These are phyloP conservation scores for Hypomecis punctinalis DNA, from an alignment of 2,888 invertebrate genomes.

Conservation along the genomic window DNA sequence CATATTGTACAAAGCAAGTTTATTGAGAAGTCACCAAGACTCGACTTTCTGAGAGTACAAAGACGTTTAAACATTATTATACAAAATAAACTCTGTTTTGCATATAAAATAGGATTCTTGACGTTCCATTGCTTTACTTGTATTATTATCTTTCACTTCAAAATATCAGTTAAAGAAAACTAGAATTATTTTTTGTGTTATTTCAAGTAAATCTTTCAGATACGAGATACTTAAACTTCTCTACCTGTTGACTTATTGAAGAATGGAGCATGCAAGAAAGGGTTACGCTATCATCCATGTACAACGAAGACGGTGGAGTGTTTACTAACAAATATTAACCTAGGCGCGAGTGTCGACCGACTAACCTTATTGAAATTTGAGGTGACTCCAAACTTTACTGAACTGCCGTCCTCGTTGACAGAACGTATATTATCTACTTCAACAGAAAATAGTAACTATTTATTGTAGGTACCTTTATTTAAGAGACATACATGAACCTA, in stretches of 20 bases:
- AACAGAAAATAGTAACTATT: too few species aligned
- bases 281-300: neutral
- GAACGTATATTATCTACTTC: neutral
- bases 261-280: conserved; percentile 1
- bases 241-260: neutral
- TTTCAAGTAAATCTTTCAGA: too few species aligned
- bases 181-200: too few species aligned
- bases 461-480: too few species aligned
- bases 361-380: conserved; percentile 14
- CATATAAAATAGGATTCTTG: neutral
- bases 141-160: neutral
- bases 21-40: neutral
- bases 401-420: conserved; percentile 5
- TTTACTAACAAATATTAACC: conserved; percentile 20
- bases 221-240: neutral
- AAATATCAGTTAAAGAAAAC: neutral
- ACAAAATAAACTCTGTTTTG: conserved; percentile 1
- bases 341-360: conserved; percentile 8
- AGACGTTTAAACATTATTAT: conserved; percentile 12
- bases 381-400: conserved; percentile 15
- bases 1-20: neutral
- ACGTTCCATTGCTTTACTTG: neutral
- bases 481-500: too few species aligned
- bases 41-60: neutral
- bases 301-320: neutral